phyloP scores from a whole-genome alignment of 1,140 invertebrate species.

The Lethrus apterus region DNA sequence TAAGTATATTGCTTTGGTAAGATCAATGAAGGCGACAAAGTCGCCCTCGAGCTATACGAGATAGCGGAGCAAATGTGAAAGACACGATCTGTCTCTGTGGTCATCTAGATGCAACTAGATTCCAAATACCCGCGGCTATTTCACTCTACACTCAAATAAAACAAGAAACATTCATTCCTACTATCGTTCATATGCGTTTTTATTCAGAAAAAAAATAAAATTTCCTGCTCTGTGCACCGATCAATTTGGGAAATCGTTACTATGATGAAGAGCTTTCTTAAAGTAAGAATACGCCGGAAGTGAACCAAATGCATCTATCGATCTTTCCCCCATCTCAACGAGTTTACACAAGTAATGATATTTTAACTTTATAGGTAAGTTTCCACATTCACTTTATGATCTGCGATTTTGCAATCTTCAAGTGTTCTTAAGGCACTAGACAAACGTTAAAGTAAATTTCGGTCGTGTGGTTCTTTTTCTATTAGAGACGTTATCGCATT shows the following conservation, averaged over 20 bases:
- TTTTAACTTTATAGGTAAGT: conserved; percentile 24
- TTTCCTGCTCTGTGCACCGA: not conserved
- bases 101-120: conserved; percentile 23
- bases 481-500: too few relatives aligned
- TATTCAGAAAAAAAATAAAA: not conserved
- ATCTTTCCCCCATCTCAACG: too few relatives aligned
- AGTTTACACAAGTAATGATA: conserved; percentile 25
- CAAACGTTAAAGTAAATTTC: too few relatives aligned
- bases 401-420: conserved; percentile 15
- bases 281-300: conserved; percentile 19
- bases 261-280: conserved; percentile 19
- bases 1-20: conserved; percentile 33
- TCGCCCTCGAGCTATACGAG: conserved; percentile 16
- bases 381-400: conserved; percentile 22
- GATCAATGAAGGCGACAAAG: conserved; percentile 29
- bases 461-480: too few relatives aligned
- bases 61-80: conserved; percentile 21
- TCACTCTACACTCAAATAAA: conserved; percentile 5
- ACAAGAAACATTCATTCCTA: too few relatives aligned
- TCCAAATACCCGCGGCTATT: conserved; percentile 7
- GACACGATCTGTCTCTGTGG: conserved; percentile 14
- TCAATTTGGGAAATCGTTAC: conserved; percentile 24
- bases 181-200: too few relatives aligned
- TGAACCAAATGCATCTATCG: conserved; percentile 20
- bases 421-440: too few relatives aligned